phyloP scores from a whole-genome alignment of 2,888 invertebrate species.

The Rhamnusium bicolor region DNA sequence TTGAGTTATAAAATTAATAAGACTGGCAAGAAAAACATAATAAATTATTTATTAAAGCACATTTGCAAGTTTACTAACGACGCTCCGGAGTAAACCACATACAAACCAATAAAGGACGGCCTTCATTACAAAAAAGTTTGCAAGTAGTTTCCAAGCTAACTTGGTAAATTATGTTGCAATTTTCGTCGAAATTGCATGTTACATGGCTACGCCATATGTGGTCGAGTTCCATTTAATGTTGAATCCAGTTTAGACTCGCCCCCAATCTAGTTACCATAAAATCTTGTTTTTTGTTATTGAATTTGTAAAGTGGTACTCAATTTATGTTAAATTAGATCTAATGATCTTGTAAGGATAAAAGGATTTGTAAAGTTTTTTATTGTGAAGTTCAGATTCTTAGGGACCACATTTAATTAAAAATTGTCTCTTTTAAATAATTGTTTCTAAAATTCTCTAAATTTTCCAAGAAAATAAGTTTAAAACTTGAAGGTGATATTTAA shows the following conservation, averaged over 20 bases:
- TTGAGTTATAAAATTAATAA: too few species aligned
- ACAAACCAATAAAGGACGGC: neutral
- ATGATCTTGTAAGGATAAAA: too few species aligned
- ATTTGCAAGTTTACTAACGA: neutral
- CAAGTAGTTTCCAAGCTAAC: slow-evolving; percentile 28
- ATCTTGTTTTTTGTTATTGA: neutral
- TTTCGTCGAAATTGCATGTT: slow-evolving; percentile 34
- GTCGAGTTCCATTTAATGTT: slow-evolving; percentile 18
- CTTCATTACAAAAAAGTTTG: slow-evolving; percentile 10
- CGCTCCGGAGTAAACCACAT: neutral
- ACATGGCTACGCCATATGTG: slow-evolving; percentile 29
- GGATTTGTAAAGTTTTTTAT: too few species aligned
- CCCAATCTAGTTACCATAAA: slow-evolving; percentile 23
- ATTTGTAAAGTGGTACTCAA: neutral
- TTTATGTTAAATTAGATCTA: neutral
- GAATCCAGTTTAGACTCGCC: slow-evolving; percentile 10
- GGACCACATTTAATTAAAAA: too few species aligned
- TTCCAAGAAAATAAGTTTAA: too few species aligned
- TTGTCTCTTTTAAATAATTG: too few species aligned
- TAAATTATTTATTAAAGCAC: neutral
- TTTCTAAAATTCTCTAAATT: too few species aligned
- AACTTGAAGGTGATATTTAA: too few species aligned
- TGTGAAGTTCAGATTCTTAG: too few species aligned
- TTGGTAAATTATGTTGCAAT: slow-evolving; percentile 39
- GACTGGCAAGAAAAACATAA: neutral